A percentile compares a stretch with the other conserved stretches of the same genome.
Evolutionary conservation across 2,797 vertebrate genomes (phyloP).

Genomic region (Sciurus vulgaris): DNA sequence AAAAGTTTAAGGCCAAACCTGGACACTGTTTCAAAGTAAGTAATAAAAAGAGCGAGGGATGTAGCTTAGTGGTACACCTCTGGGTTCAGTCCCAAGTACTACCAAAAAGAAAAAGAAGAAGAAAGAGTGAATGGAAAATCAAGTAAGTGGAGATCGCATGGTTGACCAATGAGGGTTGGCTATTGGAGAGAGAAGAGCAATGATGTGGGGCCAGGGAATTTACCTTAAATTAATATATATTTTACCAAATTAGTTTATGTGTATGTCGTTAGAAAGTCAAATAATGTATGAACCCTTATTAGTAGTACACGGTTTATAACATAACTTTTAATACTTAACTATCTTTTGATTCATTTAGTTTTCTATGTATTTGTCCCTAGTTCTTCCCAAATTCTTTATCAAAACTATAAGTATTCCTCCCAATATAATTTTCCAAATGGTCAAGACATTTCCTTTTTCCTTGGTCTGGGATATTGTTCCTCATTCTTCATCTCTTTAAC

Average conservation of each 20-base stretch:
- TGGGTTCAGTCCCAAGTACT: too few relatives aligned
- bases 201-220: neutral
- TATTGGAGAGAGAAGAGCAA: neutral
- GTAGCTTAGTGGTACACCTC: too few relatives aligned
- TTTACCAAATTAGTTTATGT: neutral
- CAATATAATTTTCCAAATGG: neutral
- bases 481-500: neutral
- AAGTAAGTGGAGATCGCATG: neutral
- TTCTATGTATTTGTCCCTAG: conserved; percentile 23
- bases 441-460: neutral
- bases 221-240: neutral
- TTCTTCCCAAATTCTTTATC: neutral
- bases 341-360: conserved; percentile 27
- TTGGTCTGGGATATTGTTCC: neutral
- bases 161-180: neutral
- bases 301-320: conserved; percentile 11
- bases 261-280: neutral
- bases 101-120: neutral
- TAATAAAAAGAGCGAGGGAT: neutral
- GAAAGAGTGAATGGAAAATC: neutral
- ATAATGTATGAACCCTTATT: neutral
- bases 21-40: too few relatives aligned
- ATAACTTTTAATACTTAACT: neutral
- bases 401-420: neutral
- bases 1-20: too few relatives aligned